These are phyloP conservation scores for Epizoanthus ramosus DNA, from an alignment of 92 coral and sea anemone genomes.

Conservation along the genomic window DNA sequence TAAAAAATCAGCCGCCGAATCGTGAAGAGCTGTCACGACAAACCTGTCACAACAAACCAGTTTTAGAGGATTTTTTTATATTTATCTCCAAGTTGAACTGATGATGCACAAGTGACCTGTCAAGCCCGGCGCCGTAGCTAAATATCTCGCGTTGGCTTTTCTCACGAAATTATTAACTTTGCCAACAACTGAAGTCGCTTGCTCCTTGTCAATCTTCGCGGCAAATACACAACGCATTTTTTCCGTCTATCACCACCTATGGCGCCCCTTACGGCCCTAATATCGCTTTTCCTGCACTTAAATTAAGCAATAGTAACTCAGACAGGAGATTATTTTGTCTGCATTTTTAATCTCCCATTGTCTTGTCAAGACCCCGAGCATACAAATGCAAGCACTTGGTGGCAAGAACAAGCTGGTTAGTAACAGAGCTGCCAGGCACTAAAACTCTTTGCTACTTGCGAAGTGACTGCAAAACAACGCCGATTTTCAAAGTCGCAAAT, in stretches of 20 bases:
- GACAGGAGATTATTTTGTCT: slow-evolving; percentile 19
- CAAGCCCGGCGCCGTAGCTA: not conserved
- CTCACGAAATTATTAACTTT: not conserved
- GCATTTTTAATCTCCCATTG: slow-evolving; percentile 23
- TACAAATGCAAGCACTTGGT: too few relatives aligned
- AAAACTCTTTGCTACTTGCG: not conserved
- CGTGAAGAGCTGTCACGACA: not conserved
- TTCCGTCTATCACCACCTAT: not conserved
- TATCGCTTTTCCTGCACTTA: slow-evolving; percentile 22
- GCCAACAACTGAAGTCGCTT: not conserved
- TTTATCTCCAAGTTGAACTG: slow-evolving; percentile 14
- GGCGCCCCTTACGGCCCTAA: not conserved
- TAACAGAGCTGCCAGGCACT: not conserved
- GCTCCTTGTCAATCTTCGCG: not conserved
- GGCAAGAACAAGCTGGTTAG: not conserved
- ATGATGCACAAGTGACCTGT: slow-evolving; percentile 11
- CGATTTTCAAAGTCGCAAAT: too few relatives aligned
- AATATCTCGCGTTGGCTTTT: not conserved
- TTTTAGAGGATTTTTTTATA: slow-evolving; percentile 1
- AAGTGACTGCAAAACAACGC: not conserved
- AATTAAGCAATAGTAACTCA: not conserved
- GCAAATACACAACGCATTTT: not conserved
- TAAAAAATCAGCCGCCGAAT: too few relatives aligned
- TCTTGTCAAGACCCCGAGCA: slow-evolving; percentile 6
- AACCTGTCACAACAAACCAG: slow-evolving; percentile 5